phyloP scores from a whole-genome alignment of 2,113 vertebrate species.

The Corydoras sp. region DNA sequence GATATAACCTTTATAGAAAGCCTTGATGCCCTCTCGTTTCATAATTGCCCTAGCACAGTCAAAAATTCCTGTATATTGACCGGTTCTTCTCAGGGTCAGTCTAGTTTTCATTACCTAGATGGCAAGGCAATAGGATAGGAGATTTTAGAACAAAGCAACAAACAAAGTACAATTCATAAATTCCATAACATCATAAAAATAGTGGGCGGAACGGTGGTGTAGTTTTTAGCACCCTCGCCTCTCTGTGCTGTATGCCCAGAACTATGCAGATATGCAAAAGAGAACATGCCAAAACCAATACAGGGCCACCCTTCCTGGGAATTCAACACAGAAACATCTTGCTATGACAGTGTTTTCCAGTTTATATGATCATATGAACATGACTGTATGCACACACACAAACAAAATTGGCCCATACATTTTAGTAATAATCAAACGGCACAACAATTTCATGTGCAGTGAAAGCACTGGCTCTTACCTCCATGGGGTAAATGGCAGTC shows the following conservation, averaged over 20 bases:
- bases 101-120: constrained; percentile 88
- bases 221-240: too few relatives aligned
- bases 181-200: too few relatives aligned
- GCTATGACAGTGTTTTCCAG: too few relatives aligned
- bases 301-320: too few relatives aligned
- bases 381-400: too few relatives aligned
- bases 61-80: constrained; percentile 84
- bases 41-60: constrained; percentile 88
- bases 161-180: background rate
- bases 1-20: constrained; percentile 91
- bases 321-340: too few relatives aligned
- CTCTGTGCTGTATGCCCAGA: too few relatives aligned
- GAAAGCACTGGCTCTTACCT: constrained; percentile 61
- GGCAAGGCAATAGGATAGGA: background rate
- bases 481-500: constrained; percentile 95
- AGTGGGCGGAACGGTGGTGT: too few relatives aligned
- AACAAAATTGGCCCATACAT: too few relatives aligned
- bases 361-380: too few relatives aligned
- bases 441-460: background rate
- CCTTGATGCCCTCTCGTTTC: constrained; percentile 77
- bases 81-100: constrained; percentile 85
- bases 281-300: too few relatives aligned
- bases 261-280: too few relatives aligned
- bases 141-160: background rate
- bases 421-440: background rate